A percentile compares a stretch with the other conserved stretches of the same genome.
These are phyloP conservation scores for Podiceps cristatus DNA, from an alignment of 2,113 vertebrate species.

Conservation along the genomic window DNA sequence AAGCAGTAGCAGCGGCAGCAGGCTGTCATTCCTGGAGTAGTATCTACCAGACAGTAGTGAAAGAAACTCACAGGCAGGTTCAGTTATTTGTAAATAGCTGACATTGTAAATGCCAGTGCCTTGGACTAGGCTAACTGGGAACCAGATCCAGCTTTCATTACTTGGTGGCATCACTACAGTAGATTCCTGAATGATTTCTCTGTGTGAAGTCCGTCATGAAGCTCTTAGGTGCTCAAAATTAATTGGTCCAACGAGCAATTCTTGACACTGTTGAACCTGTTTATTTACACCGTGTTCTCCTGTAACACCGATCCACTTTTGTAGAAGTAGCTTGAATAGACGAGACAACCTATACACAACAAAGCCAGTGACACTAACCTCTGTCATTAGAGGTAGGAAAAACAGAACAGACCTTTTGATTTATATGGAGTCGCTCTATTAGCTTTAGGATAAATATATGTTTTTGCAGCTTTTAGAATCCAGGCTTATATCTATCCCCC, in stretches of 20 bases:
- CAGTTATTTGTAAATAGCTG: neutral
- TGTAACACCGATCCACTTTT: neutral
- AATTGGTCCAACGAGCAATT: neutral
- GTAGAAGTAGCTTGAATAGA: neutral
- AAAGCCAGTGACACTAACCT: neutral
- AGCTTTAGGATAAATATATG: neutral
- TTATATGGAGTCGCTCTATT: neutral
- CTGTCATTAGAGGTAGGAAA: neutral
- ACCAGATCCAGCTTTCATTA: neutral
- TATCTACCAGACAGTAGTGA: neutral
- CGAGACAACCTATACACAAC: neutral
- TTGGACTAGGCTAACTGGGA: neutral
- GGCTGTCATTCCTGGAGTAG: neutral
- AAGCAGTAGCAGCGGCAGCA: neutral
- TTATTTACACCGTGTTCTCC: neutral
- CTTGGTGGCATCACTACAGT: neutral
- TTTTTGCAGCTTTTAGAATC: neutral
- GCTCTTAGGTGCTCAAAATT: neutral
- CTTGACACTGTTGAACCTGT: neutral
- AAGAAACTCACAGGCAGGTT: neutral
- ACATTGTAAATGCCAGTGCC: neutral
- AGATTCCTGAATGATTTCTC: neutral
- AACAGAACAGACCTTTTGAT: neutral
- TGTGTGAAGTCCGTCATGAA: neutral
- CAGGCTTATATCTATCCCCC: neutral